Conservation (phyloP, 1,140 invertebrate species). For the Drosophila kurseongensis region DNA sequence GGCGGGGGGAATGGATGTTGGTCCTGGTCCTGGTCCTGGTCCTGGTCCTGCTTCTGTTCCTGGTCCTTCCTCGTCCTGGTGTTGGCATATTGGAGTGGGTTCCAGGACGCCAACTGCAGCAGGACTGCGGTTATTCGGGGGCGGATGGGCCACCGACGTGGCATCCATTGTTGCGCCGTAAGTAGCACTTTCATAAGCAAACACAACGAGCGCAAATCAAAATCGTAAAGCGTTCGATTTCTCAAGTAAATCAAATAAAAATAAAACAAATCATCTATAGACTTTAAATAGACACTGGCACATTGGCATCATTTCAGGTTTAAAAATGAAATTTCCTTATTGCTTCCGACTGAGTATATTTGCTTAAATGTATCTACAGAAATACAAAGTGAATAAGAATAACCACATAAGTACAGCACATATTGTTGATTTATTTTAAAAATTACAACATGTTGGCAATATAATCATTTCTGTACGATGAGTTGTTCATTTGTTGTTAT, state of each 20-base stretch:
- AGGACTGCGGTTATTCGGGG: conserved; percentile 9
- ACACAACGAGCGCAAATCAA: conserved; percentile 53
- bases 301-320: neutral
- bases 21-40: neutral
- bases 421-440: too few relatives aligned
- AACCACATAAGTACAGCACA: too few relatives aligned
- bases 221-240: conserved; percentile 48
- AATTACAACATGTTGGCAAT: too few relatives aligned
- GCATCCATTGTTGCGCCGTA: conserved; percentile 31
- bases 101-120: too few relatives aligned
- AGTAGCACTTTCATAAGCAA: conserved; percentile 65
- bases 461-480: too few relatives aligned
- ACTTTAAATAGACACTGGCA: neutral
- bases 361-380: too few relatives aligned
- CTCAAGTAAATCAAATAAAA: conserved; percentile 53
- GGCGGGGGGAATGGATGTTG: conserved; percentile 40
- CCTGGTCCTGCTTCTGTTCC: neutral
- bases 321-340: too few relatives aligned
- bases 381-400: too few relatives aligned
- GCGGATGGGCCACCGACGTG: conserved; percentile 9
- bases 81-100: conserved; percentile 8
- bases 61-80: neutral
- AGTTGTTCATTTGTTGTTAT: too few relatives aligned
- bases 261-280: conserved; percentile 46
- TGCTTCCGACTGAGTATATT: too few relatives aligned